A percentile compares a stretch with the other conserved stretches of the same genome.
Evolutionary conservation across 1,140 invertebrate genomes (phyloP).

Genomic region (Zaprionus nigranus): DNA sequence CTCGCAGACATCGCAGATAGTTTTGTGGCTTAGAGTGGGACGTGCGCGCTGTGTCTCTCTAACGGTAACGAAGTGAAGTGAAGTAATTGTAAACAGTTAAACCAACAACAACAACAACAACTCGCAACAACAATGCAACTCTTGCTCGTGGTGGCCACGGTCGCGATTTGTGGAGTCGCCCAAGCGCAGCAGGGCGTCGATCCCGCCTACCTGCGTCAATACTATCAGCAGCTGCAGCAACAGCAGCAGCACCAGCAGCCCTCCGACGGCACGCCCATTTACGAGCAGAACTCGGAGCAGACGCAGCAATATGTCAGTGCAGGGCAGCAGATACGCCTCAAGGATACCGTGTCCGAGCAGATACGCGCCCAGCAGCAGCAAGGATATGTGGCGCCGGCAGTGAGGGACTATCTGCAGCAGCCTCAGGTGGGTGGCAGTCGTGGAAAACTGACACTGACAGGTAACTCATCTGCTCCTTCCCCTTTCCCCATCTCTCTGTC

Average conservation of each 20-base stretch:
- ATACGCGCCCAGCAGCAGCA: conserved; percentile 72
- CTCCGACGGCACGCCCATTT: conserved; percentile 77
- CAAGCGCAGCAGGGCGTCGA: conserved; percentile 76
- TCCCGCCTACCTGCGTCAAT: conserved; percentile 81
- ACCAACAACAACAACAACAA: conserved; percentile 23
- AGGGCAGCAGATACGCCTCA: conserved; percentile 75
- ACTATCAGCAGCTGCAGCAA: conserved; percentile 79
- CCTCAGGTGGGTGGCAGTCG: conserved; percentile 56
- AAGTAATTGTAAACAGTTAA: conserved; percentile 10
- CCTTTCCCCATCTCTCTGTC: too few relatives aligned
- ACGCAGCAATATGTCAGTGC: conserved; percentile 76
- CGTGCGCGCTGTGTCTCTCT: conserved; percentile 42
- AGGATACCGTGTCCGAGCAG: conserved; percentile 81
- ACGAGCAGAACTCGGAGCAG: conserved; percentile 82
- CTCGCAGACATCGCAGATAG: conserved; percentile 69
- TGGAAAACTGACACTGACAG: not conserved
- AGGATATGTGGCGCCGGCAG: conserved; percentile 77
- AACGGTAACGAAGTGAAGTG: conserved; percentile 38
- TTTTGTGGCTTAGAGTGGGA: conserved; percentile 67
- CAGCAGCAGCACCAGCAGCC: conserved; percentile 67
- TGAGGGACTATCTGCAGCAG: conserved; percentile 76
- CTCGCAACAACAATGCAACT: conserved; percentile 57
- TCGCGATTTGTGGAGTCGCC: conserved; percentile 57
- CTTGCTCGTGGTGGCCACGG: conserved; percentile 70
- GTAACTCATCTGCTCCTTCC: not conserved